phyloP scores from a whole-genome alignment of 2,888 invertebrate species.

The Gortyna flavago region DNA sequence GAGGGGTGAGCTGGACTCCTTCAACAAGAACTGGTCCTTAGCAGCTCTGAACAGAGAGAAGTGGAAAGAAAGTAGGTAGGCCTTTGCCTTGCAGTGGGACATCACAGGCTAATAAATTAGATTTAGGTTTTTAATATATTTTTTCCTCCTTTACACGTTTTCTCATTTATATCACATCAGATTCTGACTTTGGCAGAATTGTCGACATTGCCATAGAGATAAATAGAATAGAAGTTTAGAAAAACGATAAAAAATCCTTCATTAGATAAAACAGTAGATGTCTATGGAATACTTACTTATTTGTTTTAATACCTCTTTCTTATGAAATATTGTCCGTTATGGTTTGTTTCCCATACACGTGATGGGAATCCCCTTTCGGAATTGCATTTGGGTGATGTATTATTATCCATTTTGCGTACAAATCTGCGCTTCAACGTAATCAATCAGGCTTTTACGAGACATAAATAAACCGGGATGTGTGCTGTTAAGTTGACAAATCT shows the following conservation, averaged over 20 bases:
- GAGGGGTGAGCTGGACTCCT: neutral
- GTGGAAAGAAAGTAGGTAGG: neutral
- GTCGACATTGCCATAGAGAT: neutral
- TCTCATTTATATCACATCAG: neutral
- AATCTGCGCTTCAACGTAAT: slow-evolving; percentile 73
- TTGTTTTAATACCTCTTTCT: slow-evolving; percentile 8
- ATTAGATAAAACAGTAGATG: neutral
- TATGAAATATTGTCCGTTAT: slow-evolving; percentile 33
- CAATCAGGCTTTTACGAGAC: slow-evolving; percentile 72
- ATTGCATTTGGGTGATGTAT: slow-evolving; percentile 74
- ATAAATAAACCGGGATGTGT: slow-evolving; percentile 68
- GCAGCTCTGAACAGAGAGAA: neutral
- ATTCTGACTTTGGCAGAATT: neutral
- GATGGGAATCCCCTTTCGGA: slow-evolving; percentile 63
- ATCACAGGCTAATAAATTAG: neutral
- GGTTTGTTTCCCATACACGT: slow-evolving; percentile 33
- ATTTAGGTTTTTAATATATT: neutral
- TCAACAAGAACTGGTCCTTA: neutral
- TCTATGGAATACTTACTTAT: neutral
- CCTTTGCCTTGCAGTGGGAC: neutral
- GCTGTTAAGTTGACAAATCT: slow-evolving; percentile 60
- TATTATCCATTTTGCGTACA: slow-evolving; percentile 70
- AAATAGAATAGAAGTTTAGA: neutral
- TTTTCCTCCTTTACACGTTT: neutral
- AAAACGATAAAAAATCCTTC: neutral